A percentile compares a stretch with the other conserved stretches of the same genome.
These are phyloP conservation scores for Temnothorax unifasciatus DNA, from an alignment of 2,888 invertebrate species.

Conservation along the genomic window DNA sequence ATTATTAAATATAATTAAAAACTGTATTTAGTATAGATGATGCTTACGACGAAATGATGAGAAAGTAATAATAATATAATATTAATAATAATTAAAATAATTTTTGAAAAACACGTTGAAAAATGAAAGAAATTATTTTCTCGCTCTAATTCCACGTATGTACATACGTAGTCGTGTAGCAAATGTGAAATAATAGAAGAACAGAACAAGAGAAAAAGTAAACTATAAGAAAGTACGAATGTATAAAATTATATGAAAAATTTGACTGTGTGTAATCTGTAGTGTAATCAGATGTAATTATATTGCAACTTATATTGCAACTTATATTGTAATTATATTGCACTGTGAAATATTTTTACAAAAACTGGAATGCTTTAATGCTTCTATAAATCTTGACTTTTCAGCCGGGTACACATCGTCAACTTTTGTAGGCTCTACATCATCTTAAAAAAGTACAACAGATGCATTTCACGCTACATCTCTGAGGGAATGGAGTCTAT, in stretches of 20 bases:
- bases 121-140: neutral
- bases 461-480: neutral
- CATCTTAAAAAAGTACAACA: neutral
- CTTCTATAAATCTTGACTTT: neutral
- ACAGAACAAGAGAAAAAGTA: neutral
- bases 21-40: neutral
- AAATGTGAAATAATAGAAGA: neutral
- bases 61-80: neutral
- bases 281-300: neutral
- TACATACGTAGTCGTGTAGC: neutral
- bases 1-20: neutral
- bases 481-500: conserved; percentile 1
- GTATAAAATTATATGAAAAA: neutral
- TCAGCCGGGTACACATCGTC: neutral
- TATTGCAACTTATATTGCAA: neutral
- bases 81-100: neutral
- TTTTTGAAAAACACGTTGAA: neutral
- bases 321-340: neutral
- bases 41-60: neutral
- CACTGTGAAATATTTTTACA: neutral
- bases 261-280: neutral
- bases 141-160: neutral
- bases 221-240: neutral
- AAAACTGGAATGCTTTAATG: neutral
- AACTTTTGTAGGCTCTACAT: neutral